Base-by-base conservation (phyloP, 2,797 vertebrate species). In the Sebastes aleutianus region DNA sequence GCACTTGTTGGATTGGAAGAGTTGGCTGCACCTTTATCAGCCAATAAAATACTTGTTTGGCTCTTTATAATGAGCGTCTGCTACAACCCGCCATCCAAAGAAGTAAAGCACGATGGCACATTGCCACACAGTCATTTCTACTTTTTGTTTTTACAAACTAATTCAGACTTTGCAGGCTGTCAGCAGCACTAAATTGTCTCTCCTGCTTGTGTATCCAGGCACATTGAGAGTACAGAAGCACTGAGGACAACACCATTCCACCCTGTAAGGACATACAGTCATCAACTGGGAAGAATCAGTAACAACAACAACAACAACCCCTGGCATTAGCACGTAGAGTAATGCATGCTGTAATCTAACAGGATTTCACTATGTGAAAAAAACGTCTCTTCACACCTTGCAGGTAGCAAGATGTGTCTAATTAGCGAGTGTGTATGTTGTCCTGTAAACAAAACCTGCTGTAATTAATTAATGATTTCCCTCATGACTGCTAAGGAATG, bases 321-420 rank as follows among this genome's bases (percentile, higher is more conserved):
- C 91, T 87, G 91, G 92, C 94, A 92, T 95, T 94, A 93, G 92
- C 93, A 94, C 94, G 88, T 94, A 94, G 93, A 95, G 87, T 93
- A 94, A 94, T 95, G 96, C 95, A 96, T 96, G 96, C 95, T 95
- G 91, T 95, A 90, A 92, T 89, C 91, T 85, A 92, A 93, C 92
- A 91, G 92, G 94, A 94, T 93, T 95, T 95, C 93, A 94, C 94
- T 92, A 90, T 94, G 95, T 96, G 95, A 85, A 86, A 87, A 80
- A 80, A 88, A 81, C 24, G 12, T 93, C 88, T 94, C 89, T 76
- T 92, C 89, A 83, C 94, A 92, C 85, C 93, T 94, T 93, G 91
- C 94, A 88, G 90, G 75, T 88, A 88, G 93, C 92, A 89, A 93
- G 93, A 89, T 89, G 94, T 93, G 93, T 94, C 89, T 90, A 90